These are phyloP conservation scores for Drosophila leontia DNA, from an alignment of 1,140 invertebrate genomes.

Conservation along the genomic window DNA sequence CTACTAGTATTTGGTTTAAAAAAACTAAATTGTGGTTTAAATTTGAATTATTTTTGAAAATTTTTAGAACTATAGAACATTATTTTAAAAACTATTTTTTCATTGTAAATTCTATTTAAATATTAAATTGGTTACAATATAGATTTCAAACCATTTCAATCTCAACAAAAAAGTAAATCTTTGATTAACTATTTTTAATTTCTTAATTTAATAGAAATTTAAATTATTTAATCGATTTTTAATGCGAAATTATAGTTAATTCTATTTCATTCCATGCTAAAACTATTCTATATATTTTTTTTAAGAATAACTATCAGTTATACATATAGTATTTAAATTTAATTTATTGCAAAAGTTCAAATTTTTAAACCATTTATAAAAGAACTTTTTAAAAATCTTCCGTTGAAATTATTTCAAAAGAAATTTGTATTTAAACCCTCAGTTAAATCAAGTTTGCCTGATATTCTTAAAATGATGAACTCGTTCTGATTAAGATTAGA, in stretches of 20 bases:
- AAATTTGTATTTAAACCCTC: neutral
- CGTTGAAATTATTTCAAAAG: too few relatives aligned
- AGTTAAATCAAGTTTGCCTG: neutral
- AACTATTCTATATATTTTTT: neutral
- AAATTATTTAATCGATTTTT: neutral
- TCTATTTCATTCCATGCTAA: neutral
- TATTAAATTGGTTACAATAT: too few relatives aligned
- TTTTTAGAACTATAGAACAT: neutral
- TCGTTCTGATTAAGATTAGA: conserved; percentile 53
- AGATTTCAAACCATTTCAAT: neutral
- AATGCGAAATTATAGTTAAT: too few relatives aligned
- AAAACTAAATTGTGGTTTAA: conserved; percentile 1
- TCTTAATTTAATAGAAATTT: neutral
- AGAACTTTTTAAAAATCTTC: too few relatives aligned
- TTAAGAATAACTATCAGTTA: too few relatives aligned
- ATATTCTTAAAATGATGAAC: conserved; percentile 52
- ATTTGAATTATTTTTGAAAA: neutral
- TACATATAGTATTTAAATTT: too few relatives aligned
- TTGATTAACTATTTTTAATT: neutral
- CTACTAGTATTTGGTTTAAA: conserved; percentile 17
- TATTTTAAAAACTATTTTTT: conserved; percentile 14
- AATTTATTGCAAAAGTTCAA: too few relatives aligned
- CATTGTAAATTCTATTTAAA: neutral
- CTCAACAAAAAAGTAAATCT: neutral
- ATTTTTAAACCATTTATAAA: too few relatives aligned